Base-by-base conservation (phyloP, 2,113 vertebrate genomes). In the Nibea coibor region DNA sequence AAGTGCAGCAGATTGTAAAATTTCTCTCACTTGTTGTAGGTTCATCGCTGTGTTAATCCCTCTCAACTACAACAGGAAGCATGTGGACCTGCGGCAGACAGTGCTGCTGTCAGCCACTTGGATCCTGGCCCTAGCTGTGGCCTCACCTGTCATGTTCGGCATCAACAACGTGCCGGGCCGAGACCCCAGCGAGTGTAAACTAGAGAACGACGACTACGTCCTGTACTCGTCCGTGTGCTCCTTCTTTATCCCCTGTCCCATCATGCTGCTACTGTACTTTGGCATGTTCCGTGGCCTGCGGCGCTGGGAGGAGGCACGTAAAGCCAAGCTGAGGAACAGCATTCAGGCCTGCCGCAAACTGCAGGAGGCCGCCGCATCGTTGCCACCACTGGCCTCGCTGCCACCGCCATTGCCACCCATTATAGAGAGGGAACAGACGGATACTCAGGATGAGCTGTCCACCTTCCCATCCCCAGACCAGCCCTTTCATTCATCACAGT, bases 221-320 rank as follows among this genome's bases (percentile, higher is more conserved):
- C 82, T 99, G 48, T 98, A 96, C 86, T 98, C 97, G 11, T 99
- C 97, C 22, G 93, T 98, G 81, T 99, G 97, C 91, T 99, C 98
- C 85, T 99, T 99, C 94, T 97, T 99, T 91, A 95, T 99, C 85
- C 98, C 97, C 20, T 98, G 98, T 80, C 98, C 97, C 5, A 92
- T 98, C 91, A 97, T 98, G 97, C 90, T 99, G 83, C 91, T 98
- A 84, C 97, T 99, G 26, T 99, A 97, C 94, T 97, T 95, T n/a
- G 97, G 96, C 70, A 97, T 98, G 93, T 98, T 98, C 90, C 95
- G 95, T 0, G 96, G 96, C 81, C 95, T 99, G 76, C 94, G 90
- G 54, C 96, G 94, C 20, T 97, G 98, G 97, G 96, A 97, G 78
- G 96, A 96, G 62, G 91, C 96, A 0, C 94, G 97, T 4, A 96